These are phyloP conservation scores for Lasiurus borealis DNA, from an alignment of 2,113 vertebrate species.

Conservation along the genomic window DNA sequence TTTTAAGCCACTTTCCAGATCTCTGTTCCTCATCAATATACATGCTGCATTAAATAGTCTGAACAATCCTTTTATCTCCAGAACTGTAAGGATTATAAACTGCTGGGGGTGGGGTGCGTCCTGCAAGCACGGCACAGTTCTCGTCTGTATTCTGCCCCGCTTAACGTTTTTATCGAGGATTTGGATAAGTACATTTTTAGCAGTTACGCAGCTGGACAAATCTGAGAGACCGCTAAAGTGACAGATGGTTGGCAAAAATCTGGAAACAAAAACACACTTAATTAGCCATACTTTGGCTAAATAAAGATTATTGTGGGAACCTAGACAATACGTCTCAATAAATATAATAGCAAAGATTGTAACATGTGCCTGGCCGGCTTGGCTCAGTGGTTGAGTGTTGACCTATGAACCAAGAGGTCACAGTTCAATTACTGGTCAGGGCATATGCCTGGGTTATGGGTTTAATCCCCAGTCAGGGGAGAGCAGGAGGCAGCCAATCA, in stretches of 20 bases:
- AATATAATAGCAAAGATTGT: background rate
- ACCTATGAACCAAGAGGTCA: too few relatives aligned
- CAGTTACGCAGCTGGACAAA: slow-evolving; percentile 49
- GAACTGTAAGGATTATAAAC: background rate
- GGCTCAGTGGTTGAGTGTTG: too few relatives aligned
- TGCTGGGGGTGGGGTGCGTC: background rate
- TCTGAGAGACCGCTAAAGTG: slow-evolving; percentile 32
- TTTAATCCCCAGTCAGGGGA: too few relatives aligned
- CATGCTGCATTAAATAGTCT: background rate
- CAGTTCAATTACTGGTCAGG: too few relatives aligned
- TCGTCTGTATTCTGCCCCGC: background rate
- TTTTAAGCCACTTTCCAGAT: background rate
- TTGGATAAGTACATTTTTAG: slow-evolving; percentile 54
- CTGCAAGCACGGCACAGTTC: background rate
- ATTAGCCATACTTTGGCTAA: slow-evolving; percentile 58
- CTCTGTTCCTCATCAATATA: background rate
- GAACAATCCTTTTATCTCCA: background rate
- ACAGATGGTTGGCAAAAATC: slow-evolving; percentile 70
- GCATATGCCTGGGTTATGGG: too few relatives aligned
- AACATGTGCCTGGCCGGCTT: background rate
- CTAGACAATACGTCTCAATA: slow-evolving; percentile 43
- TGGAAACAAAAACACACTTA: slow-evolving; percentile 68
- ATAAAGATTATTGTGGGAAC: slow-evolving; percentile 20
- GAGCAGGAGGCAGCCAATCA: too few relatives aligned
- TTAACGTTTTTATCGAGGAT: slow-evolving; percentile 1